Evolutionary conservation across 2,888 invertebrate species (phyloP), one percentile per base, ranked within the genome.

Genomic region (Microctonus aethiopoides): DNA sequence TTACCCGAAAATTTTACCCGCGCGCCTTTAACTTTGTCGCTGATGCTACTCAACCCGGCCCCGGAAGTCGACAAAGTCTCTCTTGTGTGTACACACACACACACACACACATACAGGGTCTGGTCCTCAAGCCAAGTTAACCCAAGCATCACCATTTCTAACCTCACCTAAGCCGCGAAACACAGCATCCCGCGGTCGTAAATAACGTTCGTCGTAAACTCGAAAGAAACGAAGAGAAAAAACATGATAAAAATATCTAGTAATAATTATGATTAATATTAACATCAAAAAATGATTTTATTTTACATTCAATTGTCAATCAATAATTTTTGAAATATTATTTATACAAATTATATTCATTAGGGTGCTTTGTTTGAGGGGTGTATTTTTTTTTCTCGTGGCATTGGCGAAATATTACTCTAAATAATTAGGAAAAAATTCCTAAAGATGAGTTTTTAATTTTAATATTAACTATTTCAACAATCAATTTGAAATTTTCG

Each of bases 171-270:
- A 66, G 66, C 69, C 57, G 63, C 59, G 63, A 75, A 74, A 72
- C 72, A 66, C 59, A 71, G 68, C 71, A 56, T 68, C 68, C 68
- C 63, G 46, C 41, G 68, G 62, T 71, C 46, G 16, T 46, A 46
- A 67, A 77, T 71, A 74, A 74, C 73, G 66, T 67, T 67, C 67
- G 68, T 67, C 72, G 73, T 72, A 68, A 67, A 76, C 73, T 71
- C 73, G 72, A 72, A 75, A 79, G 76, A 62, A 54, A 39, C 68
- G 67, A 62, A 69, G 60, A 67, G 60, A 70, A 69, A 74, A 75
- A 70, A 26, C 65, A 65, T 65, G 39, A 39, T 3, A 29, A 29
- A 29, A 7, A 7, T 5, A 5, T 5, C 3, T 29, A 29, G 29
- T 5, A 7, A 29, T 29, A 7, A 16, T 41, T n/a, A 29, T 29